Base-by-base conservation (phyloP, 1,140 invertebrate species). In the Solen grandis region DNA sequence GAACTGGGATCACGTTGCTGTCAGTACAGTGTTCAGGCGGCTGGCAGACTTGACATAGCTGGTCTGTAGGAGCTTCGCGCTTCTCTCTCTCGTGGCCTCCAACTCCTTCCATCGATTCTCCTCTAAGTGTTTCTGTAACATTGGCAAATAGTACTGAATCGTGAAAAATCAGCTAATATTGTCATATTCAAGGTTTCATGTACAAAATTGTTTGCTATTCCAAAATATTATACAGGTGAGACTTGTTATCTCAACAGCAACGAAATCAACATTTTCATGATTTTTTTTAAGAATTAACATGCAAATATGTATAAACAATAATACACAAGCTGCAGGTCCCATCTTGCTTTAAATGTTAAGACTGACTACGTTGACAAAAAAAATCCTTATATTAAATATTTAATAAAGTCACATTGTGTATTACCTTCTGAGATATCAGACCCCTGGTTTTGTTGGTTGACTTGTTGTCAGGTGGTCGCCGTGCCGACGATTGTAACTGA, bases 31-130 rank as follows among this genome's bases (percentile, higher is more conserved):
- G 27, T 69, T 69, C 1, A 86, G 81, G 72, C 85, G 33, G 50
- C 55, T 81, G 8, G 84, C 79, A 16, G 84, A 86, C 27, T 82
- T 84, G 36, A 50, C 74, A 5, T 81, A 54, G 31, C 54, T 79
- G 41, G 81, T 84, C 29, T 86, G 63, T 38, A 80, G 59, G 3
- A 91, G 35, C 22, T 81, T 81, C n/a, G 90, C 88, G n/a, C 85
- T 76, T 73, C 86, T 87, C 77, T 91, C 89, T 54, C 86, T 84
- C 31, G 89, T 87, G 36, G 81, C 70, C 75, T 91, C 90, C 55
- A 91, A 77, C 50, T 91, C 89, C 31, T 78, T 52, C 90, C 90
- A 91, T 29, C 90, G 83, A 57, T 83, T 89, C 52, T 88, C 88
- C 59, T 91, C 89, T 25, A 87, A 68, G 14, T 84, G 73, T 86